Conservation (phyloP, 1,140 invertebrate genomes). For the Drosophila subpulchrella region DNA sequence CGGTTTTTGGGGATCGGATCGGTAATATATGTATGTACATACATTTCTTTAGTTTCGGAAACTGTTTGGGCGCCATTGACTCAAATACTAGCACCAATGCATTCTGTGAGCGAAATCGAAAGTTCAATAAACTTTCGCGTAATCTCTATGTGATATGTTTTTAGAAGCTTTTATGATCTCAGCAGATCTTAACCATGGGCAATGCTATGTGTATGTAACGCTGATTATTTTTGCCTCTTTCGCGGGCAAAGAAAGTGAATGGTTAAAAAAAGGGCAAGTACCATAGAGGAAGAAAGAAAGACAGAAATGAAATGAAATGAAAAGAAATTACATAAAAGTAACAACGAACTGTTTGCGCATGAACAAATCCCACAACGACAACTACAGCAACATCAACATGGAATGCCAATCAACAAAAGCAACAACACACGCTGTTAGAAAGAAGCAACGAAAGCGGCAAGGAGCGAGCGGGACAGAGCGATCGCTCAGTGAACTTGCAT, state of each 20-base stretch:
- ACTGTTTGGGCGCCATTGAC: constrained; percentile 70
- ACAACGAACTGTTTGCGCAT: constrained; percentile 70
- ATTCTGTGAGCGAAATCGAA: constrained; percentile 77
- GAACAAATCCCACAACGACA: constrained; percentile 44
- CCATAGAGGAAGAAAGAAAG: constrained; percentile 7
- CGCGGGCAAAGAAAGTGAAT: constrained; percentile 72
- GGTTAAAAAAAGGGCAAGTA: constrained; percentile 37
- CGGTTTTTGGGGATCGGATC: constrained; percentile 34
- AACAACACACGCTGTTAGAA: constrained; percentile 44
- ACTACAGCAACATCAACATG: constrained; percentile 21
- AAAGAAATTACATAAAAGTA: constrained; percentile 81
- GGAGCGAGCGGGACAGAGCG: constrained; percentile 17
- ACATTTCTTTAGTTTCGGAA: constrained; percentile 43
- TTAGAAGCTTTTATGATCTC: constrained; percentile 17
- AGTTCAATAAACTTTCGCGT: constrained; percentile 84
- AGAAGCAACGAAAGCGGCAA: constrained; percentile 43
- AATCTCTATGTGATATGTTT: constrained; percentile 28
- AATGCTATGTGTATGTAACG: constrained; percentile 7
- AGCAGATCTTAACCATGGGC: constrained; percentile 2
- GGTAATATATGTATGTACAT: constrained; percentile 4
- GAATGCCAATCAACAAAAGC: constrained; percentile 46
- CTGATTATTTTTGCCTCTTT: constrained; percentile 13
- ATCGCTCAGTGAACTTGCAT: constrained; percentile 56
- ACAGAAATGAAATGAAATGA: constrained; percentile 56
- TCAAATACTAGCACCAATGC: constrained; percentile 35